Evolutionary conservation across 1,140 invertebrate genomes (phyloP), one percentile per base, ranked within the genome.

Genomic region (Onthophagus taurus): DNA sequence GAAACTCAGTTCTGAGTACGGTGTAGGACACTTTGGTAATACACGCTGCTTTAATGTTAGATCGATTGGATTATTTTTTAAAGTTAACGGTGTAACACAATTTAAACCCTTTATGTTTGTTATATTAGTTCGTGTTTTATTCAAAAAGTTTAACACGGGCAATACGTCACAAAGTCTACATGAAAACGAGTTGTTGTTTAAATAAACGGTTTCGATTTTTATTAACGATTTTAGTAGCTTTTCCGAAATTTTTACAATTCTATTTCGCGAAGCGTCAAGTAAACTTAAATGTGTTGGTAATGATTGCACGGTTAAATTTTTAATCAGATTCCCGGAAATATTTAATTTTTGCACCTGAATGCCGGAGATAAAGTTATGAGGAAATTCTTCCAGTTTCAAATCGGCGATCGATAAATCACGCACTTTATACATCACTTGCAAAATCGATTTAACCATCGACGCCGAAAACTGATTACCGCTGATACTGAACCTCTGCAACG

Each of bases 151-250:
- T 62, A 80, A 51, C 69, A 77, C 69, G 2, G 67, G 67, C 9
- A 65, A 66, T 5, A 71, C 72, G 36, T 73, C 70, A 53, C 81
- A 84, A 49, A 74, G 63, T 55, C 82, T 77, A 55, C 81, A 84
- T 2, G 70, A 68, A 78, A 79, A 83, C 3, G 72, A 72, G 60
- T 83, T 83, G 14, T 69, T 68, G 14, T 76, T 65, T 41, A 83
- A 55, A 51, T 71, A 64, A 0, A 82, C 52, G 11, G 63, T 61
- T 12, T 65, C 60, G 44, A 72, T 65, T 11, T 63, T 63, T 45
- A 74, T 74, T 31, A 78, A 53, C 38, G 65, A 57, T 17, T 69
- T 59, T 31, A 80, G 52, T n/a, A 77, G 59, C 23, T 68, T 56
- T 43, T 76, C 70, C 30, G 72, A 71, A 31, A 83, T 53, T 1